Evolutionary conservation across 2,888 invertebrate genomes (phyloP).

Genomic region (Camponotus fellah): DNA sequence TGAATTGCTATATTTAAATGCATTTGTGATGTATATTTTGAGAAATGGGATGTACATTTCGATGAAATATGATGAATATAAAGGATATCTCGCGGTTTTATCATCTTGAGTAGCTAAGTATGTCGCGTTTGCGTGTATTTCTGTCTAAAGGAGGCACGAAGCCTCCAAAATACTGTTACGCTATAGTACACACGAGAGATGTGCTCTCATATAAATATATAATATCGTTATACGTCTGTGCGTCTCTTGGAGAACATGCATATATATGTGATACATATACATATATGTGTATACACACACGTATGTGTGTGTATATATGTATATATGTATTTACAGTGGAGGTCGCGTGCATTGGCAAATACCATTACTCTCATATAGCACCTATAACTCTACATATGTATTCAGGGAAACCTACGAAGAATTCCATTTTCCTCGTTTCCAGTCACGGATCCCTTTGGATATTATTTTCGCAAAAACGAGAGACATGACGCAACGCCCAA

Average conservation of each 20-base stretch:
- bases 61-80: constrained; percentile 24
- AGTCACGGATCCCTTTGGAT: constrained; percentile 39
- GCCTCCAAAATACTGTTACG: constrained; percentile 25
- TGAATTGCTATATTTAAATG: neutral
- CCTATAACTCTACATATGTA: neutral
- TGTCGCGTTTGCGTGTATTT: constrained; percentile 41
- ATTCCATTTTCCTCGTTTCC: constrained; percentile 66
- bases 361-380: constrained; percentile 4
- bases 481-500: neutral
- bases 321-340: constrained; percentile 19
- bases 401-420: constrained; percentile 39
- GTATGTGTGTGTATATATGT: neutral
- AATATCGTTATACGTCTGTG: constrained; percentile 42
- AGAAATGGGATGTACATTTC: neutral
- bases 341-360: constrained; percentile 9
- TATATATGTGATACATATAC: too few relatives aligned
- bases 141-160: neutral
- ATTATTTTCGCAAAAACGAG: constrained; percentile 57
- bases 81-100: constrained; percentile 34
- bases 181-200: neutral
- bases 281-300: too few relatives aligned
- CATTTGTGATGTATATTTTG: neutral
- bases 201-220: constrained; percentile 8
- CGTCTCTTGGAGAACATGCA: neutral
- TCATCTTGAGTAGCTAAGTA: constrained; percentile 39